phyloP scores from a whole-genome alignment of 2,113 vertebrate genomes.

The Microtus richardsoni region DNA sequence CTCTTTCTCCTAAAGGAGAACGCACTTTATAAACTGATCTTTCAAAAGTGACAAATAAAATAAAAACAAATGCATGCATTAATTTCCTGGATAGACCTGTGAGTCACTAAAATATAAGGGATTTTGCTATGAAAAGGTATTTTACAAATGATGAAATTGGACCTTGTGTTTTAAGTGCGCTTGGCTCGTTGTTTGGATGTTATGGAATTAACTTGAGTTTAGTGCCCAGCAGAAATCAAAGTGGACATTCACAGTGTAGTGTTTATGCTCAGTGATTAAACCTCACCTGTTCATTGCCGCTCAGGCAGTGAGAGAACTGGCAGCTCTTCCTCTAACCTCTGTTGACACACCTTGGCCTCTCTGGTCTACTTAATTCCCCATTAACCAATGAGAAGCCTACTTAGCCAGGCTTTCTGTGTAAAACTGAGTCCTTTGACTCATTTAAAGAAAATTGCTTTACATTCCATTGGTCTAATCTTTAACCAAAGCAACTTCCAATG shows the following conservation, averaged over 20 bases:
- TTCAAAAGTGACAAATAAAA: conserved; percentile 35
- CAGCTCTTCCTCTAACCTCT: background rate
- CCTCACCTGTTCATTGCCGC: background rate
- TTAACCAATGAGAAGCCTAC: background rate
- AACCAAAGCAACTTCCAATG: background rate
- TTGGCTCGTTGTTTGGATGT: background rate
- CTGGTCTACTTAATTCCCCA: background rate
- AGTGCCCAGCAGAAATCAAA: background rate
- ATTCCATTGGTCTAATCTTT: background rate
- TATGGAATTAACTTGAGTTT: background rate
- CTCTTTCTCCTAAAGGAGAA: conserved; percentile 10
- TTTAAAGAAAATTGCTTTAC: background rate
- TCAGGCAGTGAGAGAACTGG: background rate
- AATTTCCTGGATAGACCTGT: background rate
- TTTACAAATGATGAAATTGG: conserved; percentile 51
- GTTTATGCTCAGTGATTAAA: background rate
- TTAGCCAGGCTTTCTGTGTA: background rate
- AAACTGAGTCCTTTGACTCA: background rate
- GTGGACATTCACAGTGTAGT: no score
- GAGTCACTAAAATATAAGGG: conserved; percentile 17
- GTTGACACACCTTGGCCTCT: background rate
- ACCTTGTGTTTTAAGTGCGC: background rate
- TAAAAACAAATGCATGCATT: background rate
- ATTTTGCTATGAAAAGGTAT: conserved; percentile 1
- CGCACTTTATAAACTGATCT: background rate